Percentiles rank a stretch among this genome's conserved stretches.
phyloP scores from a whole-genome alignment of 2,888 invertebrate species.

The Leptinotarsa juncta region DNA sequence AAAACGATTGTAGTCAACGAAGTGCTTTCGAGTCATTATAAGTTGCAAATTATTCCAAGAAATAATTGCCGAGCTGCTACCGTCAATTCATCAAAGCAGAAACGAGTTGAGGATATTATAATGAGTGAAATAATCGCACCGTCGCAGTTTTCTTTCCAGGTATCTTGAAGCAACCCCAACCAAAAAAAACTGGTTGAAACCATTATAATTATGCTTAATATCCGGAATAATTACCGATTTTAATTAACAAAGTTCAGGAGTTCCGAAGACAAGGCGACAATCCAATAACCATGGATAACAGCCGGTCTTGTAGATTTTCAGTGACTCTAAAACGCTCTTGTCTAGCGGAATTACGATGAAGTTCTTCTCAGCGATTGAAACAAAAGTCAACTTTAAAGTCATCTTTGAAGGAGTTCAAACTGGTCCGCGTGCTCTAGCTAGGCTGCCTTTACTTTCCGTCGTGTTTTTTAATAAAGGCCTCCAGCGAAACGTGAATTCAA shows the following conservation, averaged over 20 bases:
- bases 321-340: conserved; percentile 14
- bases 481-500: conserved; percentile 11
- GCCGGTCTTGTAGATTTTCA: conserved; percentile 19
- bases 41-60: not conserved
- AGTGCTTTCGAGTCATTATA: no score
- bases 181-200: not conserved
- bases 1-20: not conserved
- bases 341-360: conserved; percentile 5
- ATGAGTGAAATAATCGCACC: not conserved
- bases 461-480: conserved; percentile 14
- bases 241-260: conserved; percentile 23
- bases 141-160: not conserved
- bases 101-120: not conserved
- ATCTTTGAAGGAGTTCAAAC: conserved; percentile 5
- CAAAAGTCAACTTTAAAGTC: conserved; percentile 15
- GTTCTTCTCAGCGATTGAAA: conserved; percentile 1
- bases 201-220: conserved; percentile 25
- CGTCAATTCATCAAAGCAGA: not conserved
- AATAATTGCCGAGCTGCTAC: not conserved
- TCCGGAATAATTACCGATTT: conserved; percentile 25
- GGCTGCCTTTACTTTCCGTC: not conserved
- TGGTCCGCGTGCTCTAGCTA: not conserved
- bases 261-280: conserved; percentile 23
- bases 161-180: not conserved
- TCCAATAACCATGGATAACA: conserved; percentile 25